phyloP scores from a whole-genome alignment of 2,113 vertebrate genomes.

The Pagrus major region DNA sequence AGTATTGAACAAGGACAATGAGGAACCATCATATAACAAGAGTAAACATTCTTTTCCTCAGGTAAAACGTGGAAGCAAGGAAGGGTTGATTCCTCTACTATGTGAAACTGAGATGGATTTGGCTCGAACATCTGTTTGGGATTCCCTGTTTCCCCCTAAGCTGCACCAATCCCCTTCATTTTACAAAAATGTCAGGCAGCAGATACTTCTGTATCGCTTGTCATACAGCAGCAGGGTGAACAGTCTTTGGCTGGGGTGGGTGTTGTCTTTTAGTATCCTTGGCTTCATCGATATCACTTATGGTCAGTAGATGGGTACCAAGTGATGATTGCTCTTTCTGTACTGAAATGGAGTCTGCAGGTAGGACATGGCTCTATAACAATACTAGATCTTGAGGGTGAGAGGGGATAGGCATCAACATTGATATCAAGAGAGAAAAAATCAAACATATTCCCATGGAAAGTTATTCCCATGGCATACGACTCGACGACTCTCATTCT shows the following conservation, averaged over 20 bases:
- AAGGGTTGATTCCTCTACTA: conserved; percentile 44
- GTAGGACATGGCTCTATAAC: background rate
- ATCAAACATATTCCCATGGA: no score
- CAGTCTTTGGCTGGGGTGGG: no score
- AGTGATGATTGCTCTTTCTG: background rate
- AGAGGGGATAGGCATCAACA: background rate
- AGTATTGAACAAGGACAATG: conserved; percentile 15
- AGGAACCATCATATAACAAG: conserved; percentile 47
- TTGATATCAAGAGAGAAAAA: no score
- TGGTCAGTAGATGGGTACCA: no score
- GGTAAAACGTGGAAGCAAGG: conserved; percentile 28
- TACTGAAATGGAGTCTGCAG: background rate
- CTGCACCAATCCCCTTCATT: background rate
- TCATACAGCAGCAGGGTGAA: no score
- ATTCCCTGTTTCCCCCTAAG: background rate
- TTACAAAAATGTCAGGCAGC: conserved; percentile 17
- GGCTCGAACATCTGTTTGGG: conserved; percentile 19
- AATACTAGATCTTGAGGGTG: background rate
- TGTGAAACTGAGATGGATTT: conserved; percentile 42
- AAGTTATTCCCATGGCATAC: no score
- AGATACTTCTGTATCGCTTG: no score
- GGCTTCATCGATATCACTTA: no score
- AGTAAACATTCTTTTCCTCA: conserved; percentile 55
- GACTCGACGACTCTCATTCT: background rate
- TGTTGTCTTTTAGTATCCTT: no score